These are phyloP conservation scores for Pseudorhombus dupliciocellatus DNA, from an alignment of 2,113 vertebrate genomes.

Conservation along the genomic window DNA sequence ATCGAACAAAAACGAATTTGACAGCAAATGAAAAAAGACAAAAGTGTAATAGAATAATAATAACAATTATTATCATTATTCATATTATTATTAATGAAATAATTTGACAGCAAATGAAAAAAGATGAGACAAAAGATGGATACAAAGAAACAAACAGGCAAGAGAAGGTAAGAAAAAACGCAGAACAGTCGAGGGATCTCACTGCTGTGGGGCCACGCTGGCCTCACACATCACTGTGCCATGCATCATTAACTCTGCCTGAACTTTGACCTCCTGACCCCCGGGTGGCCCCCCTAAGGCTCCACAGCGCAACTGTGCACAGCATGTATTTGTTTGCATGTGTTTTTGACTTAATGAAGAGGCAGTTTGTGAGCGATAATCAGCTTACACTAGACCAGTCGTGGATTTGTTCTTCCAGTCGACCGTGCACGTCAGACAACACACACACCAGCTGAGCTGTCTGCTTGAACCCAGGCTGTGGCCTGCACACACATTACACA, in stretches of 20 bases:
- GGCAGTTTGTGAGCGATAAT: constrained; percentile 45
- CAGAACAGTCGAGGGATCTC: too few relatives aligned
- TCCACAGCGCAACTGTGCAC: constrained; percentile 11
- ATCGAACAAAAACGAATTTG: neutral
- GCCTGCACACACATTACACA: neutral
- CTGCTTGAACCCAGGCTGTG: too few relatives aligned
- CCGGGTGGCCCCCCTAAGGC: constrained; percentile 34
- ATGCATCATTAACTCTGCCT: constrained; percentile 46
- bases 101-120: neutral
- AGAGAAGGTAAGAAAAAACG: too few relatives aligned
- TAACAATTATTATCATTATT: too few relatives aligned
- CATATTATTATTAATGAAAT: too few relatives aligned
- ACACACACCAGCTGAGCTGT: constrained; percentile 15
- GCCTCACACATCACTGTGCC: constrained; percentile 35
- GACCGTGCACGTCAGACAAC: constrained; percentile 37
- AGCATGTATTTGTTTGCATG: constrained; percentile 10
- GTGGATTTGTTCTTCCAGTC: constrained; percentile 43
- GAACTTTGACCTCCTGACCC: constrained; percentile 61
- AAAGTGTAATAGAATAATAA: too few relatives aligned
- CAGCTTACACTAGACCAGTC: constrained; percentile 59
- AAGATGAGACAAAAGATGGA: neutral
- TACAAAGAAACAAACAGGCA: neutral
- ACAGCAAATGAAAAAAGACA: neutral
- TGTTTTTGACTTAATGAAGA: constrained; percentile 35
- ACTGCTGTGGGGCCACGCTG: constrained; percentile 16